Evolutionary conservation across 2,888 invertebrate genomes (phyloP).

Genomic region (Elegia similella): DNA sequence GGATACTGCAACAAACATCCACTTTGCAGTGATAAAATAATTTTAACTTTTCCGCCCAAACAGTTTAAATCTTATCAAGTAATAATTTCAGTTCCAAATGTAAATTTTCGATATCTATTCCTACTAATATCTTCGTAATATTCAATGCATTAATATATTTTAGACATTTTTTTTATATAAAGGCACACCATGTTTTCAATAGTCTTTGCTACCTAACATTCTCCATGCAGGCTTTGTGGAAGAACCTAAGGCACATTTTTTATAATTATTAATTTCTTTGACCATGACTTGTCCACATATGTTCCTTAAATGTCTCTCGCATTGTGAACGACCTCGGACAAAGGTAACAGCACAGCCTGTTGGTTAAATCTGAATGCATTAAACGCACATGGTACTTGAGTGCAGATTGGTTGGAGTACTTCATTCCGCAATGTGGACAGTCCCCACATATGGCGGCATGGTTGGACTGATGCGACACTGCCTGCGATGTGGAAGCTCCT

Average conservation of each 20-base stretch:
- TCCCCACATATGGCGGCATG: conserved; percentile 82
- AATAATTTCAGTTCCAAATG: conserved; percentile 12
- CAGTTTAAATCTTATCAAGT: background rate
- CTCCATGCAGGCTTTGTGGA: conserved; percentile 5
- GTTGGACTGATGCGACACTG: conserved; percentile 64
- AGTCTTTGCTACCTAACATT: background rate
- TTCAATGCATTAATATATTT: background rate
- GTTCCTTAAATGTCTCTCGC: conserved; percentile 85
- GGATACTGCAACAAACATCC: background rate
- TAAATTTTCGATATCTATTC: background rate
- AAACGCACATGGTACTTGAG: conserved; percentile 86
- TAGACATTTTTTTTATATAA: background rate
- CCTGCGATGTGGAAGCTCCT: conserved; percentile 68
- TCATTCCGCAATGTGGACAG: conserved; percentile 86
- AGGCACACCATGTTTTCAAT: conserved; percentile 14
- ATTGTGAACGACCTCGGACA: conserved; percentile 86
- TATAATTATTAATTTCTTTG: conserved; percentile 76
- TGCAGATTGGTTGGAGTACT: conserved; percentile 86
- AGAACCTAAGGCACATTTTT: conserved; percentile 56
- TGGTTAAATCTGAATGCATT: conserved; percentile 86
- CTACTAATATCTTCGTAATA: conserved; percentile 4
- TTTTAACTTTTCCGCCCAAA: background rate
- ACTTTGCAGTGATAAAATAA: background rate
- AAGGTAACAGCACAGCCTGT: conserved; percentile 85
- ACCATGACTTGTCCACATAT: conserved; percentile 85